A percentile compares a stretch with the other conserved stretches of the same genome.
Evolutionary conservation across 2,113 vertebrate genomes (phyloP).

Genomic region (Emydura subglobosa): DNA sequence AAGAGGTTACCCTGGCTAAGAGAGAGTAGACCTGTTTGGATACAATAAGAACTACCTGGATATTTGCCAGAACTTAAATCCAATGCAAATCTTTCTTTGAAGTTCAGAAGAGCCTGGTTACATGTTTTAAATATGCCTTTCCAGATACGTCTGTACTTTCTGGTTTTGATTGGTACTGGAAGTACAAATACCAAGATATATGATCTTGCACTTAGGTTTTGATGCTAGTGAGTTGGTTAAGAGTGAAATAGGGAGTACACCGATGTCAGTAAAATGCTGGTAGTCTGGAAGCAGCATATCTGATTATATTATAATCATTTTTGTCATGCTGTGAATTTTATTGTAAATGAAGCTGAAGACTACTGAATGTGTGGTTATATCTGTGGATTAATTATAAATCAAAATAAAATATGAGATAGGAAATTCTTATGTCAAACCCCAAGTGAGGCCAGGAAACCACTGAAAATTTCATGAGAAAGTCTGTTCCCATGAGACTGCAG

Average conservation of each 20-base stretch:
- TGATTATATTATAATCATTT: background rate
- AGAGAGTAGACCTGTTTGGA: background rate
- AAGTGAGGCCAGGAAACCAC: background rate
- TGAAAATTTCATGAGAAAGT: constrained; percentile 6
- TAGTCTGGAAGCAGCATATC: background rate
- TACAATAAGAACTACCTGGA: background rate
- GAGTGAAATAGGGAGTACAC: background rate
- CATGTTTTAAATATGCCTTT: background rate
- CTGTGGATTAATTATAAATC: background rate
- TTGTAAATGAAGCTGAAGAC: background rate
- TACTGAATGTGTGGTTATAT: background rate
- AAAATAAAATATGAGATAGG: background rate
- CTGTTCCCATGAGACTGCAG: background rate
- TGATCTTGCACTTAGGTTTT: background rate
- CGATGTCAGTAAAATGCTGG: background rate
- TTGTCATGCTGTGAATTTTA: background rate
- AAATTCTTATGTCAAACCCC: background rate
- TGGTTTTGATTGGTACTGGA: too few species aligned
- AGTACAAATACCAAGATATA: too few species aligned
- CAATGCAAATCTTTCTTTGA: background rate
- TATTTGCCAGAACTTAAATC: background rate
- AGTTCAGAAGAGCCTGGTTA: background rate
- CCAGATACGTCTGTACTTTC: too few species aligned
- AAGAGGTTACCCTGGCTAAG: background rate
- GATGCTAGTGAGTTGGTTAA: background rate